Evolutionary conservation across 2,113 vertebrate species (phyloP), one percentile per base, ranked within the genome.

Genomic region (Typhlomys cinereus): DNA sequence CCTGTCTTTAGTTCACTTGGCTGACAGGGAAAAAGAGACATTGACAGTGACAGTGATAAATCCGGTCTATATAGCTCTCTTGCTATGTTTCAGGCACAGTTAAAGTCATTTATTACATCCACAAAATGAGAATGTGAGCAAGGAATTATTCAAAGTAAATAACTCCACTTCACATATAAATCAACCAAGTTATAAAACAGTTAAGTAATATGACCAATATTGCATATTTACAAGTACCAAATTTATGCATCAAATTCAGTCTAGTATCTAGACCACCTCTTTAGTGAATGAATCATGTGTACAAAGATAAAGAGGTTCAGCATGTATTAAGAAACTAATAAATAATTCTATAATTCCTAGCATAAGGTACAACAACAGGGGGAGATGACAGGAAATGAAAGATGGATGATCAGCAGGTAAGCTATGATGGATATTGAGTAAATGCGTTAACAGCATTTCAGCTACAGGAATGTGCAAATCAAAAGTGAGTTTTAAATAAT

Each of bases 401-500:
- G 66, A 92, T 62, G 31, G 46, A 74, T 78, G 11, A 2, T 13
- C 34, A 62, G 83, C 92, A 78, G 17, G n/a, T 12, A 70, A 83
- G 89, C 29, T 44, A 12, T 48, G 39, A 79, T 85, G 50, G 7
- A 15, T 39, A 29, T 1, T 34, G 67, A 74, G 29, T 4, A 66
- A 70, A 21, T 15, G 48, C 85, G 10, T 73, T 83, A 52, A 83
- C 15, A 88, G 29, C 66, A 89, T 57, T 81, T 90, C 48, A 93
- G 36, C n/a, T 17, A 29, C 31, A 78, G 78, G 23, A 76, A 81
- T 82, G 70, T 44, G 5, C 27, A 93, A 71, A 87, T n/a, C 44
- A 78, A n/a, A 67, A 46, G 89, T 93, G 62, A 29, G 11, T 73
- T 95, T 80, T 94, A 61, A 94, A 86, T 66, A 92, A 79, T 62